A percentile compares a stretch with the other conserved stretches of the same genome.
These are phyloP conservation scores for Periparus ater DNA, from an alignment of 2,797 vertebrate species.

Conservation along the genomic window DNA sequence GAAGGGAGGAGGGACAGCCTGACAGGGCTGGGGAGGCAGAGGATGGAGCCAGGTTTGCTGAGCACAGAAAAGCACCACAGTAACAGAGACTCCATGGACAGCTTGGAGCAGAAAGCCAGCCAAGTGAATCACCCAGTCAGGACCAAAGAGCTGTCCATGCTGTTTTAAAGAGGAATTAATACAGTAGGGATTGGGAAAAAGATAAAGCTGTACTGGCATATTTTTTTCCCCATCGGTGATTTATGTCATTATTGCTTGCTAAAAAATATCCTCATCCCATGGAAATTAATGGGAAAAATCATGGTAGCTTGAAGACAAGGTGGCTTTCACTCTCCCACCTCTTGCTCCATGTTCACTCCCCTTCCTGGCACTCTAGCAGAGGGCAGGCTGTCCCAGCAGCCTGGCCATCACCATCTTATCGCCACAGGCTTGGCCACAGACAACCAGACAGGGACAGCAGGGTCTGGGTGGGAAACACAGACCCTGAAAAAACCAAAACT, in stretches of 20 bases:
- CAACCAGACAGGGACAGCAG: fast-evolving
- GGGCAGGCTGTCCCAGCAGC: not conserved
- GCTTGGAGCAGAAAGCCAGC: not conserved
- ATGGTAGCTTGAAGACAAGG: not conserved
- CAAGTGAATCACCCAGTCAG: not conserved
- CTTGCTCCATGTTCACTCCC: not conserved
- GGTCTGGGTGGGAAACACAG: not conserved
- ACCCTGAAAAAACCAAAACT: not conserved
- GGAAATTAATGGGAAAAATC: not conserved
- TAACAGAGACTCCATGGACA: not conserved
- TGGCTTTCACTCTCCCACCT: fast-evolving
- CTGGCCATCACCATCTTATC: fast-evolving
- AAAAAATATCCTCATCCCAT: not conserved
- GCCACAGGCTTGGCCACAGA: not conserved
- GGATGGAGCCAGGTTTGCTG: not conserved
- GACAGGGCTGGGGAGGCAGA: fast-evolving
- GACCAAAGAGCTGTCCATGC: not conserved
- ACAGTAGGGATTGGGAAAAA: not conserved
- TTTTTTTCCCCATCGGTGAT: not conserved
- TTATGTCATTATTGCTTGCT: not conserved
- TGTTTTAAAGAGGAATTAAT: not conserved
- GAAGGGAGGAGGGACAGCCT: not conserved
- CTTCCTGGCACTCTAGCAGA: not conserved
- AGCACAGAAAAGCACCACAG: not conserved
- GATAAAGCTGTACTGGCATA: not conserved